Base-by-base conservation (phyloP, 2,113 vertebrate species). In the Pachycephala philippinensis region DNA sequence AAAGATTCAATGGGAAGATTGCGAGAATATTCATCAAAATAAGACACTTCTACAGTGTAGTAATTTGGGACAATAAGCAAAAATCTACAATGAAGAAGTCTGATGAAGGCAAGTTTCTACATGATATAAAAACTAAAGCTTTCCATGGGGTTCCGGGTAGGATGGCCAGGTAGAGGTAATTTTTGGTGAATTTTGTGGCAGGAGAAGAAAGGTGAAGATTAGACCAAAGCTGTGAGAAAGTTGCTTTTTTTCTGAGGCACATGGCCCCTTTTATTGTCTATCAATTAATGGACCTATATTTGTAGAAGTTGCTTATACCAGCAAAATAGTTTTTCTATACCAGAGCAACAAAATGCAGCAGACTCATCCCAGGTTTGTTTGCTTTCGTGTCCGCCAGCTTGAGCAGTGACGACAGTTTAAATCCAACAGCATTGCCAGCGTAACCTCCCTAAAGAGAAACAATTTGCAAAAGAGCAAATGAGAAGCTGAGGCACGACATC, bases 291-390 rank as follows among this genome's bases (percentile, higher is more conserved):
- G 45, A 44, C 49, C 15, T 78, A 15, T 52, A 52, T 60, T 45
- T 79, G 33, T 61, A 66, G 22, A 63, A 56, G 49, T 14, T 60
- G 50, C 23, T 91, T 95, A 47, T 89, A 74, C 17, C 45, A 65
- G 27, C 31, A 92, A 83, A 88, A 71, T 4, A 87, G 9, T 31
- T 81, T 87, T 94, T 94, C 97, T 98, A 81, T 94, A 99, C 99
- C 99, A 99, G 98, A 78, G 99, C 99, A 18, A 99, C 99, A 97
- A 99, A 99, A 97, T 99, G 99, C 92, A 99, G 98, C 94, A 99
- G 98, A 94, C 99, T 99, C 99, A 99, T 99, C 69, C 99, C 99
- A 12, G 99, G 99, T 91, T 99, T 99, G 98, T 99, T 99, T 94
- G 99, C 99, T 97, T 99, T 99, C 22, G 99, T 99, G 97, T 99